Percentiles rank a stretch among this genome's conserved stretches.
phyloP scores from a whole-genome alignment of 2,113 vertebrate species.

The Corapipo altera region DNA sequence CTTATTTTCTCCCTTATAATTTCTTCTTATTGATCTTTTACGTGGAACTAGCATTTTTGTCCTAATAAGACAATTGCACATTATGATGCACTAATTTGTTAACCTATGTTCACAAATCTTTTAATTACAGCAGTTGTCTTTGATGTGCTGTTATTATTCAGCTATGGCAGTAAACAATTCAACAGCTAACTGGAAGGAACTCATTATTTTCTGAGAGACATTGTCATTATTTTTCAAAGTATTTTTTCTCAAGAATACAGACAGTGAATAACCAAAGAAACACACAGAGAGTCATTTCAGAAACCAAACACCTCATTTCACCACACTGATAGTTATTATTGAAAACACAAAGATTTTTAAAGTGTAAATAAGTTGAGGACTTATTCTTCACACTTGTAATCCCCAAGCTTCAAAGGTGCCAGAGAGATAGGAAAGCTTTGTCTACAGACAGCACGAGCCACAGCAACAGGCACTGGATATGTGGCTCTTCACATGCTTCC shows the following conservation, averaged over 20 bases:
- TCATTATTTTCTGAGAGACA: slow-evolving; percentile 70
- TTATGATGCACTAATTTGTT: slow-evolving; percentile 78
- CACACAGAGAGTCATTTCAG: not conserved
- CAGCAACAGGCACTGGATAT: not conserved
- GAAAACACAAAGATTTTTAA: not conserved
- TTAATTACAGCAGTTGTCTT: slow-evolving; percentile 77
- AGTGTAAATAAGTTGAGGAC: not conserved
- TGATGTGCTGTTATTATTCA: slow-evolving; percentile 77
- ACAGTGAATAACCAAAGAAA: not conserved
- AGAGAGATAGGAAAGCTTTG: not conserved
- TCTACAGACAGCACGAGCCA: not conserved
- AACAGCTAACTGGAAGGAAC: slow-evolving; percentile 68
- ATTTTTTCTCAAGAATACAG: slow-evolving; percentile 10
- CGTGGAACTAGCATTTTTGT: slow-evolving; percentile 67
- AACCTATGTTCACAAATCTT: slow-evolving; percentile 80
- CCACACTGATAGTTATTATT: not conserved
- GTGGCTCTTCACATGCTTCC: not conserved
- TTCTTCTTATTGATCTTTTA: slow-evolving; percentile 62
- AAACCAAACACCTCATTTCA: not conserved
- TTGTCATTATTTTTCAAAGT: slow-evolving; percentile 53
- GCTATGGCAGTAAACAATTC: slow-evolving; percentile 74
- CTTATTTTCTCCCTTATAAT: slow-evolving; percentile 44
- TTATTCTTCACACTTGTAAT: not conserved
- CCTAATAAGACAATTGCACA: slow-evolving; percentile 79
- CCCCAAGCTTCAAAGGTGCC: not conserved